A percentile compares a stretch with the other conserved stretches of the same genome.
Evolutionary conservation across 2,888 invertebrate species (phyloP).

Genomic region (Drosophila setosimentum): DNA sequence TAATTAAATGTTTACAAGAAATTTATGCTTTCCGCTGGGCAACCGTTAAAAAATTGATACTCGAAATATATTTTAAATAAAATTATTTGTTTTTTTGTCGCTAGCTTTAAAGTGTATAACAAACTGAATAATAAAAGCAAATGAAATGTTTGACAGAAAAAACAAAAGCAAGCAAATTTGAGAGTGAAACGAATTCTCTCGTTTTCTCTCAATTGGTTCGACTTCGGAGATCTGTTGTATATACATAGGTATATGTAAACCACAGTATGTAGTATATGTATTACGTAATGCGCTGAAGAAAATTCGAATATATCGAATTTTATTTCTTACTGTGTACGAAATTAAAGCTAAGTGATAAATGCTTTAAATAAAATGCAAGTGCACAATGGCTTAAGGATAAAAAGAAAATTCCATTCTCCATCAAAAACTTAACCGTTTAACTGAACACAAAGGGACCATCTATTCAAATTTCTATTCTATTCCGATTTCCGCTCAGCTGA

Average conservation of each 20-base stretch:
- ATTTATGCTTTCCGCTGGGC: slow-evolving; percentile 50
- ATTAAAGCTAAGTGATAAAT: not conserved
- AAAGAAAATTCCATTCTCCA: slow-evolving; percentile 20
- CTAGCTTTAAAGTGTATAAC: slow-evolving; percentile 35
- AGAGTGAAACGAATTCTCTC: not conserved
- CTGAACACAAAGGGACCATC: not conserved
- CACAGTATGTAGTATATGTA: not conserved
- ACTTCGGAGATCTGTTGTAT: not conserved
- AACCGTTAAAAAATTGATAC: slow-evolving; percentile 37
- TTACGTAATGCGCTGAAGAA: accelerated
- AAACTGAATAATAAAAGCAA: slow-evolving; percentile 28
- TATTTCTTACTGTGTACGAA: not conserved
- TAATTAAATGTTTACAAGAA: slow-evolving; percentile 57
- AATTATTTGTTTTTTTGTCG: slow-evolving; percentile 40
- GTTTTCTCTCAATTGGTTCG: not conserved
- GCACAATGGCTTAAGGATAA: slow-evolving; percentile 1
- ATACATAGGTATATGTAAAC: not conserved
- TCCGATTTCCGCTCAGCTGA: slow-evolving; percentile 7
- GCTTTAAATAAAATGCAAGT: not conserved
- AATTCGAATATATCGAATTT: not conserved
- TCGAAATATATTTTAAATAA: slow-evolving; percentile 47
- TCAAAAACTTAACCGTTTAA: not conserved
- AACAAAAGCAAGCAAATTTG: slow-evolving; percentile 8
- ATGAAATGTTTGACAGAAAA: slow-evolving; percentile 30
- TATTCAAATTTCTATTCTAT: slow-evolving; percentile 5